A percentile compares a stretch with the other conserved stretches of the same genome.
Conservation (phyloP, 1,140 invertebrate genomes). For the Pachyrhynchus sulphureomaculatus region DNA sequence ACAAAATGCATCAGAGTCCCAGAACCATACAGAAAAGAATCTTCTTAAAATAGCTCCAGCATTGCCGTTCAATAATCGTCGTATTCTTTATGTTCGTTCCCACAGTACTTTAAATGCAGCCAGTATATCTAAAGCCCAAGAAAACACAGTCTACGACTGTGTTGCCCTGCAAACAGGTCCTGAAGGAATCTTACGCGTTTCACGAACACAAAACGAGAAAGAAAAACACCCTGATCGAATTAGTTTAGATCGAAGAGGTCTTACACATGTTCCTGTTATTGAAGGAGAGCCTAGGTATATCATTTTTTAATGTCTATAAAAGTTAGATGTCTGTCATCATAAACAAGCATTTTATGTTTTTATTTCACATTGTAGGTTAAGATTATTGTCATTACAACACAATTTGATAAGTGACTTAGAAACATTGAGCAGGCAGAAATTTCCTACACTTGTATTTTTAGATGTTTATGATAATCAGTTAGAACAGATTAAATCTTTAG, state of each 20-base stretch:
- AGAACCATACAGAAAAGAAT: slow-evolving; percentile 43
- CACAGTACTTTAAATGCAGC: slow-evolving; percentile 56
- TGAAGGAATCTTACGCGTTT: slow-evolving; percentile 58
- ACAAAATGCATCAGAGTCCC: slow-evolving; percentile 29
- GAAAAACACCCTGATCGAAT: slow-evolving; percentile 76
- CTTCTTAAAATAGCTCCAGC: slow-evolving; percentile 62
- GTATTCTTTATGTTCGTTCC: slow-evolving; percentile 55
- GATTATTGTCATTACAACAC: slow-evolving; percentile 86
- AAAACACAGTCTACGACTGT: slow-evolving; percentile 31
- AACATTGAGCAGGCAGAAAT: slow-evolving; percentile 58
- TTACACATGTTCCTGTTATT: slow-evolving; percentile 76
- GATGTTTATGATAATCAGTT: slow-evolving; percentile 94
- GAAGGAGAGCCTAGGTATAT: slow-evolving; percentile 61
- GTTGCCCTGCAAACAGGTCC: slow-evolving; percentile 42
- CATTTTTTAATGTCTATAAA: too few relatives aligned
- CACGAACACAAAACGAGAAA: slow-evolving; percentile 65
- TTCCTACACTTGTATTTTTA: slow-evolving; percentile 83
- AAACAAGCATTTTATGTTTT: not conserved
- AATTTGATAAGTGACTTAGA: slow-evolving; percentile 82
- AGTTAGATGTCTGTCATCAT: too few relatives aligned
- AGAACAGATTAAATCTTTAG: slow-evolving; percentile 76
- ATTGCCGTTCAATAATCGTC: slow-evolving; percentile 56
- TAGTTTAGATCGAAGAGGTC: slow-evolving; percentile 71
- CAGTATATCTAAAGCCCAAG: slow-evolving; percentile 36
- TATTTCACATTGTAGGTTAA: slow-evolving; percentile 58